Base-by-base conservation (phyloP, 2,888 invertebrate genomes). In the Lithosia quadra region DNA sequence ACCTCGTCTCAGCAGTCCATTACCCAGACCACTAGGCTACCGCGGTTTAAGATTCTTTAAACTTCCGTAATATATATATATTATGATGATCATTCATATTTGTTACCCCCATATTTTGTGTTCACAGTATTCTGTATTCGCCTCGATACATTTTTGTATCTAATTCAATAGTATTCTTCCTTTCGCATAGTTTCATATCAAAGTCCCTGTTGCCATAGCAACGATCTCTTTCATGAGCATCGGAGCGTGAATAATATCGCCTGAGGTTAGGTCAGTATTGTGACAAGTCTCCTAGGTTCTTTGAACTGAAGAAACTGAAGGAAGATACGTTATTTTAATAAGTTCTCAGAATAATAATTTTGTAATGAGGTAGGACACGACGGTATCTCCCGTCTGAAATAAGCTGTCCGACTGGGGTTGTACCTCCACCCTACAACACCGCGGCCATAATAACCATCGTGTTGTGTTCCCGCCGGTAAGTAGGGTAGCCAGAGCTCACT, bases 161-260 rank as follows among this genome's bases (percentile, higher is more conserved):
- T 77, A 73, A 79, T 79, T 75, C 75, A 69, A 72, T 78, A 78
- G 72, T 78, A 68, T 68, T 71, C 63, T 77, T 68, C 57, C 59
- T 74, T 64, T 69, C 76, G 76, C 70, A 74, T 71, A 71, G 75
- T 72, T 73, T 73, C 72, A 75, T 76, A 76, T 78, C 79, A 76
- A 79, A 79, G 79, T 71, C 21, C 11, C 61, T 71, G 60, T 78
- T 75, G 68, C 71, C 62, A 79, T 80, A 64, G 75, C 70, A 78
- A 81, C 78, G 56, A 61, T 63, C 77, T 76, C 77, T 74, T 75
- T 80, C 69, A 59, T 66, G 64, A n/a, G 58, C 74, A 80, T 58
- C 76, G 75, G 71, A 76, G 71, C 71, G 80, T 11, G 64, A 21
- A 65, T 76, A 71, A 75, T 65, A 22, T 39, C 63, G 71, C 69